These are phyloP conservation scores for Chrysomallon squamiferum DNA, from an alignment of 1,140 invertebrate genomes.

Conservation along the genomic window DNA sequence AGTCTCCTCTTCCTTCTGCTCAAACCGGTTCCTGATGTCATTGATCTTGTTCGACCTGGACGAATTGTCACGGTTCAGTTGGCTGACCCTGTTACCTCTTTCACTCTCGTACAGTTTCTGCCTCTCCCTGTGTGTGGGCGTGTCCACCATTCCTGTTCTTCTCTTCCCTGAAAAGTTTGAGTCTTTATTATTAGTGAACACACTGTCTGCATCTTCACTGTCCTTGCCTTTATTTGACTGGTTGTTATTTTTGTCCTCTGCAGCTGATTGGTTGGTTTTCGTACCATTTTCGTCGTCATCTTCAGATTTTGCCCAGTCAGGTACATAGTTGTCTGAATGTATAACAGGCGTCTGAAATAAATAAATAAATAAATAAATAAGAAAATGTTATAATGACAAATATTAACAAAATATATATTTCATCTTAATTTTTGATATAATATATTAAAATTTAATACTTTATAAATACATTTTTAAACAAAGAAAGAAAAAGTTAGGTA, in stretches of 20 bases:
- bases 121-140: neutral
- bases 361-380: no score
- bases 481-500: no score
- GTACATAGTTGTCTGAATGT: neutral
- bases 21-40: slow-evolving; percentile 42
- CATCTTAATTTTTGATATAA: no score
- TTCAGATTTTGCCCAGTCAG: slow-evolving; percentile 22
- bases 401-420: no score
- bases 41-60: slow-evolving; percentile 23
- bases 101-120: slow-evolving; percentile 11
- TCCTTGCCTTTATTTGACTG: slow-evolving; percentile 15
- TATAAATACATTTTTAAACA: no score
- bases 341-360: no score
- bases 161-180: neutral
- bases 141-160: slow-evolving; percentile 2
- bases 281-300: slow-evolving; percentile 16
- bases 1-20: slow-evolving; percentile 34
- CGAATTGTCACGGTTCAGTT: neutral
- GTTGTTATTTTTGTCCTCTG: slow-evolving; percentile 16
- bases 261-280: neutral
- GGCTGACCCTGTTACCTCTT: slow-evolving; percentile 16
- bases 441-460: no score
- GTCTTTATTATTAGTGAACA: neutral
- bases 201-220: neutral
- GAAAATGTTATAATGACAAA: no score